Conservation (phyloP, 2,797 vertebrate species). For the Acipenser ruthenus region DNA sequence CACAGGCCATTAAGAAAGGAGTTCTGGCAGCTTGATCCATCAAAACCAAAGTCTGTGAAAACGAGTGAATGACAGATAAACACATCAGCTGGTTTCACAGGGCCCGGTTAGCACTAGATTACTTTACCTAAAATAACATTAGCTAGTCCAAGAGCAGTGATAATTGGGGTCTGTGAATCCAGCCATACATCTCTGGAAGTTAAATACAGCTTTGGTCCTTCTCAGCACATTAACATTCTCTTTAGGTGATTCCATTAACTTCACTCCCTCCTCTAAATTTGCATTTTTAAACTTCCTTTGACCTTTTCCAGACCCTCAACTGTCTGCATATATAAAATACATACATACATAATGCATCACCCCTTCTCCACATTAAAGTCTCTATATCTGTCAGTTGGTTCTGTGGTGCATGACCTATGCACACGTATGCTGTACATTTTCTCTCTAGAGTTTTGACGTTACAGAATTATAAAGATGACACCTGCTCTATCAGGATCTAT, state of each 20-base stretch:
- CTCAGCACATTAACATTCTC: slow-evolving; percentile 33
- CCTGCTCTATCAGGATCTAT: too few species aligned
- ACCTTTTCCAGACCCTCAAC: slow-evolving; percentile 42
- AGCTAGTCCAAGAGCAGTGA: too few species aligned
- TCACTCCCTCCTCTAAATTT: slow-evolving; percentile 48
- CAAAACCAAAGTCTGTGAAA: slow-evolving; percentile 15
- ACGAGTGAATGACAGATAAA: slow-evolving; percentile 29
- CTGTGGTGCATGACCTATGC: too few species aligned
- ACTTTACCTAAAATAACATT: too few species aligned
- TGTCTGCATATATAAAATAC: slow-evolving; percentile 45
- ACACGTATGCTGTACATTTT: too few species aligned
- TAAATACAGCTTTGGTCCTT: slow-evolving; percentile 34
- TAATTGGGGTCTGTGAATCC: too few species aligned
- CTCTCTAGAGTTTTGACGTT: too few species aligned
- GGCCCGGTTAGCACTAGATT: too few species aligned
- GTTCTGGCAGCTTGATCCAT: slow-evolving; percentile 23
- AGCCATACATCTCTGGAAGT: slow-evolving; percentile 16
- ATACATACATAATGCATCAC: slow-evolving; percentile 56
- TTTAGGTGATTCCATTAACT: slow-evolving; percentile 45
- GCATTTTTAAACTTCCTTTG: slow-evolving; percentile 48
- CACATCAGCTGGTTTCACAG: not conserved
- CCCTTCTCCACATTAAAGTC: slow-evolving; percentile 35
- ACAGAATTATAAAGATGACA: too few species aligned
- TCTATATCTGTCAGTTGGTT: slow-evolving; percentile 43
- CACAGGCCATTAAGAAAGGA: slow-evolving; percentile 3